These are phyloP conservation scores for Ciona savignyi DNA, from an alignment of 23 tunicate species.

Conservation along the genomic window DNA sequence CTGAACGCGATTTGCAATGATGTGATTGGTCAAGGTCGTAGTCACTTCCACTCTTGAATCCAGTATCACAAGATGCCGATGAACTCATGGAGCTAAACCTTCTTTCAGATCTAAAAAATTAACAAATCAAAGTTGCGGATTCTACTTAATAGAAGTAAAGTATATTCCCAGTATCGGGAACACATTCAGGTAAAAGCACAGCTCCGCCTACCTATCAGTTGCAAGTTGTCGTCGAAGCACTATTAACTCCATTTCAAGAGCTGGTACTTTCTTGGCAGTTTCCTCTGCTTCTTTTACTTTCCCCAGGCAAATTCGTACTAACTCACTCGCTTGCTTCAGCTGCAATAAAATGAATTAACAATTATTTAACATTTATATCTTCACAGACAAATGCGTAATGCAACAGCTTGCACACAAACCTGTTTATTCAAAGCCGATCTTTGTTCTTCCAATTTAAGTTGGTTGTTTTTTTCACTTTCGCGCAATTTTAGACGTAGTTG, in stretches of 20 bases:
- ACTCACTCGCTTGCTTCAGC: constrained; percentile 20
- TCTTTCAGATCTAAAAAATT: not conserved
- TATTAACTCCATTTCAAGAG: constrained; percentile 31
- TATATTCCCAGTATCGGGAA: too few species aligned
- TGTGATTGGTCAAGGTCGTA: constrained; percentile 28
- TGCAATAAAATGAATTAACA: not conserved
- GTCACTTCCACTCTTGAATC: constrained; percentile 10
- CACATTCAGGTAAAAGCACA: too few species aligned
- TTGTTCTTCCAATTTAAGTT: not conserved
- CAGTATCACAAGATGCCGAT: constrained; percentile 3
- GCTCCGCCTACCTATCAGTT: constrained; percentile 8
- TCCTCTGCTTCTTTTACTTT: constrained; percentile 30
- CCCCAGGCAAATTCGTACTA: constrained; percentile 21
- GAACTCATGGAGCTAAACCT: constrained; percentile 8
- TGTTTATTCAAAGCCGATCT: not conserved
- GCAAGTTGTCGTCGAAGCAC: constrained; percentile 19
- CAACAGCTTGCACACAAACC: too few species aligned
- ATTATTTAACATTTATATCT: not conserved
- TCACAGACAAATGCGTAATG: too few species aligned
- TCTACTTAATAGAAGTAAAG: too few species aligned
- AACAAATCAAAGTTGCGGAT: too few species aligned
- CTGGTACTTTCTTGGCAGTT: constrained; percentile 4
- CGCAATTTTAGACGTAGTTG: not conserved
- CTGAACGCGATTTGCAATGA: constrained; percentile 5
- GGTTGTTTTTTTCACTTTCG: not conserved